A percentile compares a stretch with the other conserved stretches of the same genome.
phyloP scores from a whole-genome alignment of 2,888 invertebrate genomes.

The Pristionchus fissidentatus region DNA sequence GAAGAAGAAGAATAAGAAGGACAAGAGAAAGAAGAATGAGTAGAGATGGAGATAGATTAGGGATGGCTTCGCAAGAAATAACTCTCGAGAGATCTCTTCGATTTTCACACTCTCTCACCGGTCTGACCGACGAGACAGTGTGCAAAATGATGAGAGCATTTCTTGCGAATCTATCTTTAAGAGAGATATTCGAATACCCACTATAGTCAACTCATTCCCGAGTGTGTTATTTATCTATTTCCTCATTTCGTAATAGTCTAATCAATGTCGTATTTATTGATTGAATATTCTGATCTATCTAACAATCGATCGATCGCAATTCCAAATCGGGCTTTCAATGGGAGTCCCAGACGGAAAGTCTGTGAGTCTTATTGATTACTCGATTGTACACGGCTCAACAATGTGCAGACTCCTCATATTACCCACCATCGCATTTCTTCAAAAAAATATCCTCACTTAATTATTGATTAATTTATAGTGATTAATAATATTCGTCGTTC shows the following conservation, averaged over 20 bases:
- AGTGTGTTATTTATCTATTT: too few relatives aligned
- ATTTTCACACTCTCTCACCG: too few relatives aligned
- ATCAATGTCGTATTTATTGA: too few relatives aligned
- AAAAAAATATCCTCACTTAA: not conserved
- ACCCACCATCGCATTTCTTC: not conserved
- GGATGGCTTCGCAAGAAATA: too few relatives aligned
- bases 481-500: conserved; percentile 13
- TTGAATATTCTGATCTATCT: not conserved
- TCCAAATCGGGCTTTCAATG: not conserved
- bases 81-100: too few relatives aligned
- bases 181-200: not conserved
- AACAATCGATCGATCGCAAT: conserved; percentile 32
- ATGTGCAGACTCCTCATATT: not conserved
- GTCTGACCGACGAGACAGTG: too few relatives aligned
- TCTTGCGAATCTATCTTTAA: too few relatives aligned
- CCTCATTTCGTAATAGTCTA: too few relatives aligned
- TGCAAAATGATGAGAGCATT: too few relatives aligned
- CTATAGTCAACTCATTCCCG: not conserved
- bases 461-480: not conserved
- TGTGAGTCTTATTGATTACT: too few relatives aligned
- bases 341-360: too few relatives aligned
- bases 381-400: not conserved
- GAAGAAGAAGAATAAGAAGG: conserved; percentile 59
- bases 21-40: conserved; percentile 32
- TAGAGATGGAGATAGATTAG: conserved; percentile 7